Base-by-base conservation (phyloP, 2,113 vertebrate genomes). In the Rafetus swinhoei region DNA sequence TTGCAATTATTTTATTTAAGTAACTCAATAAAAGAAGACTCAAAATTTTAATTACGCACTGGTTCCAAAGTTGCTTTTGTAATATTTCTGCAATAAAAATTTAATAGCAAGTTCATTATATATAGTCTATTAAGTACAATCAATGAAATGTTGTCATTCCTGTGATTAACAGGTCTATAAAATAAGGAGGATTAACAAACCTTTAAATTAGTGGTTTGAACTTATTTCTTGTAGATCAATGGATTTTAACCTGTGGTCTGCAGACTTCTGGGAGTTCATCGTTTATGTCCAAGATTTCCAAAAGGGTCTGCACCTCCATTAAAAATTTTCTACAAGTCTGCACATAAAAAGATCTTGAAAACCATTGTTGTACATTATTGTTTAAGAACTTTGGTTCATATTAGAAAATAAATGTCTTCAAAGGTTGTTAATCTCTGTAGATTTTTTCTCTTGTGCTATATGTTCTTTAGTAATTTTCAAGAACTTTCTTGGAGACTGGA, bases 301-400 rank as follows among this genome's bases (percentile, higher is more conserved):
- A 35, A 69, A 4, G n/a, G 65, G 65, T 72, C 32, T 5, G 18
- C 5, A n/a, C 18, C 16, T 21, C 65, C 18, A 72, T 35, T 72
- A 21, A 8, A 72, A 9, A 72, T 72, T 35, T 72, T 72, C 16
- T 72, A 72, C 9, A 8, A n/a, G 9, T 35, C 65, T 8, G 7
- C 32, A 21, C n/a, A 72, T 19, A 13, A 72, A 72, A 72, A 72
- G 32, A 69, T 14, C 14, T 21, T 35, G 32, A 72, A 35, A 72
- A 72, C 65, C 8, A 35, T n/a, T 35, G 16, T 21, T 94, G 85
- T 91, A 92, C 81, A 84, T 94, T 91, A 89, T 84, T 86, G 79
- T 93, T 95, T 95, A 93, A 96, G 82, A 85, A 89, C 62, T 96
- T 96, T 93, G 85, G 74, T 91, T 97, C 93, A 89, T 96, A 54